Conservation (phyloP, 2,888 invertebrate genomes). For the Allygus modestus region DNA sequence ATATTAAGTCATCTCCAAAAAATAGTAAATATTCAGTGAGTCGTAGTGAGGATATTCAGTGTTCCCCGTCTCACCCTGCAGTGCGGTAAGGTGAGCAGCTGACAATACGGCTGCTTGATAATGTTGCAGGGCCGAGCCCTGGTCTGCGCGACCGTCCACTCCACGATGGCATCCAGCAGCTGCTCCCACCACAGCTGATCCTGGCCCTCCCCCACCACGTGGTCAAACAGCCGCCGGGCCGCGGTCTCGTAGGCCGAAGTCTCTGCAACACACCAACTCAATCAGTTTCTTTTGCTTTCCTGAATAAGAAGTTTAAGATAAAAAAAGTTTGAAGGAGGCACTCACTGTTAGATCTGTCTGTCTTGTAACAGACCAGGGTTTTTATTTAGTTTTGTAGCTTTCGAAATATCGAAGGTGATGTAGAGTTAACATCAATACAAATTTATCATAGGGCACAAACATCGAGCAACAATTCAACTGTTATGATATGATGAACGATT, state of each 20-base stretch:
- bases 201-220: slow-evolving; percentile 72
- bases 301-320: not conserved
- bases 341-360: not conserved
- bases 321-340: not conserved
- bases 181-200: slow-evolving; percentile 73
- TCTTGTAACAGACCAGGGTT: no score
- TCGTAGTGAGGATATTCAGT: no score
- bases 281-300: not conserved
- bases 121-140: slow-evolving; percentile 61
- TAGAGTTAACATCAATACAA: no score
- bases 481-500: no score
- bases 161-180: slow-evolving; percentile 73
- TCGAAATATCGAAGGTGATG: no score
- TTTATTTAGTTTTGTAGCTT: no score
- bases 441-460: no score
- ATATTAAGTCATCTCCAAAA: no score
- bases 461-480: no score
- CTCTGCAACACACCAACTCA: no score
- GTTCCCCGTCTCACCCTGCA: slow-evolving; percentile 69
- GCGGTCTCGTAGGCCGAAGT: slow-evolving; percentile 72
- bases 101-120: slow-evolving; percentile 63
- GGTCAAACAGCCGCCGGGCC: slow-evolving; percentile 72
- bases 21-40: no score
- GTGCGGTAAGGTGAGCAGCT: slow-evolving; percentile 66
- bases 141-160: slow-evolving; percentile 70